A percentile compares a stretch with the other conserved stretches of the same genome.
Evolutionary conservation across 2,888 invertebrate species (phyloP).

Genomic region (Cephus rjabovi): DNA sequence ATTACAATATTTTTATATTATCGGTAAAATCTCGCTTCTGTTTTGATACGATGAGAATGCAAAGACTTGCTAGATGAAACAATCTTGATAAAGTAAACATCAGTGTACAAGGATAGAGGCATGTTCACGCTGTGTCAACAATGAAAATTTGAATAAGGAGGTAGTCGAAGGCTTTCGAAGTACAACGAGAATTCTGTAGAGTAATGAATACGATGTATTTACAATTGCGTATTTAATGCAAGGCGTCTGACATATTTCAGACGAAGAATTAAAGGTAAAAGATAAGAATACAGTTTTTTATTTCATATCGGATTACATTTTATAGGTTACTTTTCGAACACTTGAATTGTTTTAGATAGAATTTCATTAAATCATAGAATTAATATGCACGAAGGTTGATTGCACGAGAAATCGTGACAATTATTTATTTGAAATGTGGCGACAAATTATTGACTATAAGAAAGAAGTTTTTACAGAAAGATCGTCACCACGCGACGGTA

Average conservation of each 20-base stretch:
- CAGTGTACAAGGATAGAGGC: background rate
- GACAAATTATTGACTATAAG: background rate
- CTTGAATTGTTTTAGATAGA: background rate
- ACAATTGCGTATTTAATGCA: background rate
- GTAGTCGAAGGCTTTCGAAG: background rate
- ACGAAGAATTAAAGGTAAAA: background rate
- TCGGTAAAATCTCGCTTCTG: background rate
- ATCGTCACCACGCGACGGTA: conserved; percentile 53
- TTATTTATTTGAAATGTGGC: background rate
- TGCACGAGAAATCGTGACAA: background rate
- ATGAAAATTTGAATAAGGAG: background rate
- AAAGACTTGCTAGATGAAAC: background rate
- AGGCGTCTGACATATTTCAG: background rate
- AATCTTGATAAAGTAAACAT: background rate
- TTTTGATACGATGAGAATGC: background rate
- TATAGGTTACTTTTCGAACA: background rate
- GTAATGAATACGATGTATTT: background rate
- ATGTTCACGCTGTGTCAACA: background rate
- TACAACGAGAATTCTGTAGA: background rate
- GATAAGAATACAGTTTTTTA: background rate
- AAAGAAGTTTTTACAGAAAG: background rate
- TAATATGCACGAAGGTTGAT: background rate
- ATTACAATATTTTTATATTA: background rate
- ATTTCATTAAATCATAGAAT: background rate
- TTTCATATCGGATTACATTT: too few species aligned